phyloP scores from a whole-genome alignment of 1,140 invertebrate genomes.

The Calosoma granatense region DNA sequence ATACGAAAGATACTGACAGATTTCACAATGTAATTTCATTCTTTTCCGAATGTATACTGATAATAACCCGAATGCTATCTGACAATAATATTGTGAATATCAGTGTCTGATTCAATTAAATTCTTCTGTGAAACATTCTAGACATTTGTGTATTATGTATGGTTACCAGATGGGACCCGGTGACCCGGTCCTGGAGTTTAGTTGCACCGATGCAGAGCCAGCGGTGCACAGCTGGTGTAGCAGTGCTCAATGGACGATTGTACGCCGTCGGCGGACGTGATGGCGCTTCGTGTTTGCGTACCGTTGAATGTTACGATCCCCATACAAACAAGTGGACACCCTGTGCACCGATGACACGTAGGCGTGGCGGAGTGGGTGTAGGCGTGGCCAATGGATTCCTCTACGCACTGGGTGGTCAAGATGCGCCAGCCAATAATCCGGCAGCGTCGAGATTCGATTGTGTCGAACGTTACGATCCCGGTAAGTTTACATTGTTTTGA shows the following conservation, averaged over 20 bases:
- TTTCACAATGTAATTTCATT: too few relatives aligned
- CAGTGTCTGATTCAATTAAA: too few relatives aligned
- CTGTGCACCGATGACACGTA: constrained; percentile 79
- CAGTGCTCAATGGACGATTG: constrained; percentile 72
- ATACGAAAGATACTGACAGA: too few relatives aligned
- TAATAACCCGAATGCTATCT: too few relatives aligned
- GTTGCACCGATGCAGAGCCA: constrained; percentile 79
- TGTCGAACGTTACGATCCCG: constrained; percentile 77
- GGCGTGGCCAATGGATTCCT: constrained; percentile 72
- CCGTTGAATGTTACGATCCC: constrained; percentile 89
- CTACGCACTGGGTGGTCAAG: constrained; percentile 83
- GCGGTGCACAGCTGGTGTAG: constrained; percentile 80
- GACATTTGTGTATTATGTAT: too few relatives aligned
- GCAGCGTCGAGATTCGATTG: constrained; percentile 75
- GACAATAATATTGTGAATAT: too few relatives aligned
- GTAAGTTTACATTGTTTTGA: constrained; percentile 20
- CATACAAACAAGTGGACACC: constrained; percentile 82
- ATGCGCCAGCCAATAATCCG: constrained; percentile 75
- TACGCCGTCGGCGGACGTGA: constrained; percentile 92
- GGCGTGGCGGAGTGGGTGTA: constrained; percentile 82
- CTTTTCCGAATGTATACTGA: too few relatives aligned
- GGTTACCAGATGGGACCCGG: constrained; percentile 70
- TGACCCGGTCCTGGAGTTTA: constrained; percentile 74
- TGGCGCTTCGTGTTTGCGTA: constrained; percentile 79
- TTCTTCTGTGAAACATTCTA: too few relatives aligned